Conservation (phyloP, 2,113 vertebrate genomes). For the Callipepla squamata region DNA sequence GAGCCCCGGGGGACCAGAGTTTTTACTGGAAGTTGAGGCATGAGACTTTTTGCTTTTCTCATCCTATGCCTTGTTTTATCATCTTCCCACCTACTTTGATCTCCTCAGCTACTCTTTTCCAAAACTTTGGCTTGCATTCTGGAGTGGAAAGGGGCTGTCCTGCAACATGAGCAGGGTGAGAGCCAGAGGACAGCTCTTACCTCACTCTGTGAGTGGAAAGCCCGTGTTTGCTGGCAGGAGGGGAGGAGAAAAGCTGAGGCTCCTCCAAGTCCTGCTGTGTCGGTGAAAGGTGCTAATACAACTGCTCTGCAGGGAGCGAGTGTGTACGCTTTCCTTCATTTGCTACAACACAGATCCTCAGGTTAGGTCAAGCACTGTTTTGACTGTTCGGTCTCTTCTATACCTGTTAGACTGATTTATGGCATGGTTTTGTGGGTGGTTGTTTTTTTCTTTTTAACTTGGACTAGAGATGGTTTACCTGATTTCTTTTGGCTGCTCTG, state of each 20-base stretch:
- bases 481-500: neutral
- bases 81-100: neutral
- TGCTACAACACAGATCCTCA: neutral
- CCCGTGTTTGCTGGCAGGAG: neutral
- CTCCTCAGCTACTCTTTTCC: neutral
- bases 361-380: neutral
- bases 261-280: neutral
- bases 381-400: neutral
- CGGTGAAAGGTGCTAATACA: neutral
- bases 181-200: neutral
- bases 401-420: neutral
- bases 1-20: rapidly evolving
- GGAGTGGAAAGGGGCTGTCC: neutral
- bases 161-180: neutral
- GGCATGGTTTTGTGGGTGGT: neutral
- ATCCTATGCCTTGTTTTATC: neutral
- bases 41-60: neutral
- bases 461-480: neutral
- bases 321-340: neutral
- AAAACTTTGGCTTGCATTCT: neutral
- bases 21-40: neutral
- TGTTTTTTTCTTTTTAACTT: neutral
- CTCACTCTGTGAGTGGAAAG: neutral
- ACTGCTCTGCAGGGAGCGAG: neutral
- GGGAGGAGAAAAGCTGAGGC: neutral